Evolutionary conservation across 2,888 invertebrate species (phyloP).

Genomic region (Tupiocoris notatus): DNA sequence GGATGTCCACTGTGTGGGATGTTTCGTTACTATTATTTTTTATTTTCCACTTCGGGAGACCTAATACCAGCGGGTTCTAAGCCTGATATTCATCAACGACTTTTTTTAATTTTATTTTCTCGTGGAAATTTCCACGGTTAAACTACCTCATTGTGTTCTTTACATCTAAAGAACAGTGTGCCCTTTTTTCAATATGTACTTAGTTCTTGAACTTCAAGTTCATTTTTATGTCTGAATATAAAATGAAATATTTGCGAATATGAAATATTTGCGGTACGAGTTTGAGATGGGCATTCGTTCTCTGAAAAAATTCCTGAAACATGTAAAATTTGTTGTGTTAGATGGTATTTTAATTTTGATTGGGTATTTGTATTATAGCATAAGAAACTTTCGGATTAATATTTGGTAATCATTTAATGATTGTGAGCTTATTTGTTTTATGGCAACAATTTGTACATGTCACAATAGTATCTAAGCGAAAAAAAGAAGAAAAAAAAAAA

Average conservation of each 20-base stretch:
- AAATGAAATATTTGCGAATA: slow-evolving; percentile 41
- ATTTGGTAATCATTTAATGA: slow-evolving; percentile 47
- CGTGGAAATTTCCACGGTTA: slow-evolving; percentile 31
- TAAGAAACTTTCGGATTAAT: slow-evolving; percentile 43
- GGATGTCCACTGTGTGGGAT: slow-evolving; percentile 12
- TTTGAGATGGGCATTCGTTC: slow-evolving; percentile 49
- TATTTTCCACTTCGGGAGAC: slow-evolving; percentile 4
- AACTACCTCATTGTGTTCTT: slow-evolving; percentile 44
- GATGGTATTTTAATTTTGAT: slow-evolving; percentile 44
- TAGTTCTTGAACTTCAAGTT: slow-evolving; percentile 47
- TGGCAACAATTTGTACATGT: slow-evolving; percentile 51
- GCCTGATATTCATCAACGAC: slow-evolving; percentile 23
- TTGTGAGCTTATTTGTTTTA: slow-evolving; percentile 48
- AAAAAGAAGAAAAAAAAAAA: slow-evolving; percentile 5
- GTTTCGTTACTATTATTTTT: slow-evolving; percentile 27
- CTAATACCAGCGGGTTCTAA: neutral
- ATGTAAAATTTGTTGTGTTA: slow-evolving; percentile 40
- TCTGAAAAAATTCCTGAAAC: slow-evolving; percentile 47
- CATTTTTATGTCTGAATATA: slow-evolving; percentile 44
- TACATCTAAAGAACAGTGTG: slow-evolving; percentile 47
- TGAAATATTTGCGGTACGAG: slow-evolving; percentile 45
- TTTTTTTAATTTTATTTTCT: slow-evolving; percentile 15
- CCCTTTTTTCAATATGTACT: slow-evolving; percentile 42
- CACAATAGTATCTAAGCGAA: slow-evolving; percentile 39
- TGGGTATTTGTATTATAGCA: slow-evolving; percentile 44